phyloP scores from a whole-genome alignment of 2,888 invertebrate species.

The Kryphioiulus occultus region DNA sequence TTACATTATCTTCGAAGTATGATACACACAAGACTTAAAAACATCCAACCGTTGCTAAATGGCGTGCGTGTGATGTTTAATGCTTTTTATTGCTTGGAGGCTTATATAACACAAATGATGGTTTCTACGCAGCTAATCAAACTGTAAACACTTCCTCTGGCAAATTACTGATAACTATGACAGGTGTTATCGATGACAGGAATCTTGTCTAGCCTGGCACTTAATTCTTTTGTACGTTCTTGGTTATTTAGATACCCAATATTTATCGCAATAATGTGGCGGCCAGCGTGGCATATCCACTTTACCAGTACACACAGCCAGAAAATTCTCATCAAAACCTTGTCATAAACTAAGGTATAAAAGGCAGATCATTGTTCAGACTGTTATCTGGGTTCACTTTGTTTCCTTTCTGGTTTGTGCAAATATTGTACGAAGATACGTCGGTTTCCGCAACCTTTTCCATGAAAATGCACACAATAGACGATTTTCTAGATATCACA shows the following conservation, averaged over 20 bases:
- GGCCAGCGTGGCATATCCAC: too few relatives aligned
- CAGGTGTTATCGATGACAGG: constrained; percentile 21
- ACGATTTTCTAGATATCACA: too few relatives aligned
- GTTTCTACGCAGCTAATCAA: neutral
- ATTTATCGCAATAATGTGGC: neutral
- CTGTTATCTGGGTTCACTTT: neutral
- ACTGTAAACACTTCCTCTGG: neutral
- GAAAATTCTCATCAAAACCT: neutral
- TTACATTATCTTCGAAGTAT: neutral
- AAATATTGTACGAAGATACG: neutral
- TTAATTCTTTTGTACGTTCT: neutral
- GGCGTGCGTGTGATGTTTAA: neutral
- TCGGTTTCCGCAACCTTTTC: neutral
- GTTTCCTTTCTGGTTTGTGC: neutral
- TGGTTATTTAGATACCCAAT: neutral
- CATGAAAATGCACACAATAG: neutral
- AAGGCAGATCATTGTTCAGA: neutral
- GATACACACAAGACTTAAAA: neutral
- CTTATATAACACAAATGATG: neutral
- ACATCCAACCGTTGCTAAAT: neutral
- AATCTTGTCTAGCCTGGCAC: constrained; percentile 3
- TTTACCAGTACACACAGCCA: too few relatives aligned
- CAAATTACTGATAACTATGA: neutral
- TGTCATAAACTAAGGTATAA: neutral
- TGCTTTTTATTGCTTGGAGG: neutral